A percentile compares a stretch with the other conserved stretches of the same genome.
These are phyloP conservation scores for Mercenaria mercenaria DNA, from an alignment of 1,140 invertebrate species.

Conservation along the genomic window DNA sequence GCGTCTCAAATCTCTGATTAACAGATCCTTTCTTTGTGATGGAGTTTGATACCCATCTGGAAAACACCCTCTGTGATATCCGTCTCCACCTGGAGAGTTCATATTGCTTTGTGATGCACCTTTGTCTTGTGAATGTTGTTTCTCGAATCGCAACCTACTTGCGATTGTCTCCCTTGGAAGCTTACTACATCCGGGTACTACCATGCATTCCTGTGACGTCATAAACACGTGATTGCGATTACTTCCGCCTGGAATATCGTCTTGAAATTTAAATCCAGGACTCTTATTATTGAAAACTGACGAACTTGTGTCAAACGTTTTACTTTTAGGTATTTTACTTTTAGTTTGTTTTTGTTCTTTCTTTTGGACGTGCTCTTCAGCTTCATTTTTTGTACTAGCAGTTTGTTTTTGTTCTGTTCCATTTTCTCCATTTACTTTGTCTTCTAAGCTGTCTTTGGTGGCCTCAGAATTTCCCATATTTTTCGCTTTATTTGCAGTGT, in stretches of 20 bases:
- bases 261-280: constrained; percentile 29
- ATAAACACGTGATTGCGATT: constrained; percentile 61
- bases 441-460: constrained; percentile 25
- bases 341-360: constrained; percentile 24
- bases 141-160: constrained; percentile 60
- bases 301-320: constrained; percentile 39
- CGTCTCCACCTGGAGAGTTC: background rate
- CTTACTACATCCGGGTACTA: constrained; percentile 62
- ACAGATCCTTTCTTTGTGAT: constrained; percentile 56
- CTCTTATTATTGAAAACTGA: constrained; percentile 32
- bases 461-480: background rate
- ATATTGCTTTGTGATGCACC: background rate
- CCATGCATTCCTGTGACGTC: constrained; percentile 65
- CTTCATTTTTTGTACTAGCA: background rate
- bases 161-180: constrained; percentile 65
- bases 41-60: constrained; percentile 53
- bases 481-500: background rate
- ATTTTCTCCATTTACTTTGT: background rate
- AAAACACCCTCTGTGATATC: constrained; percentile 32
- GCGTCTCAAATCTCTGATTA: constrained; percentile 54
- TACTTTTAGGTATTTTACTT: constrained; percentile 62
- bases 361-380: background rate
- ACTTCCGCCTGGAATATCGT: background rate
- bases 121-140: constrained; percentile 46
- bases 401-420: background rate